Conservation (phyloP, 2,888 invertebrate genomes). For the Acanthoscelides obtectus region DNA sequence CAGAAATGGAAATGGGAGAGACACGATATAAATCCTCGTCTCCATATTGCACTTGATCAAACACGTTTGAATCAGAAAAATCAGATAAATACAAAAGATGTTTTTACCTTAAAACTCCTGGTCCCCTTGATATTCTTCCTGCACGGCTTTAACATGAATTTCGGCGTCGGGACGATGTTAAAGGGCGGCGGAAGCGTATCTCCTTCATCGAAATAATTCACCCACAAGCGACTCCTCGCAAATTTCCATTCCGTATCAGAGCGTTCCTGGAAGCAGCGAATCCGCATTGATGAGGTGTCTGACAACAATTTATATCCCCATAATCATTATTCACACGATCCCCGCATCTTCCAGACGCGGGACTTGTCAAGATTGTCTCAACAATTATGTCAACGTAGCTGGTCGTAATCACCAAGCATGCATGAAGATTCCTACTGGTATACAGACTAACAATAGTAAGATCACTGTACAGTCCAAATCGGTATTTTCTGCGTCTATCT, state of each 20-base stretch:
- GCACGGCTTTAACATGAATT: conserved; percentile 53
- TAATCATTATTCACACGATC: not conserved
- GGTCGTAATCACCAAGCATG: not conserved
- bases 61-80: no score
- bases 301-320: not conserved
- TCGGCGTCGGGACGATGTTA: conserved; percentile 86
- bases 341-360: not conserved
- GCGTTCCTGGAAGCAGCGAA: conserved; percentile 79
- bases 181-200: conserved; percentile 93
- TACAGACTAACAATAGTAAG: no score
- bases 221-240: conserved; percentile 93
- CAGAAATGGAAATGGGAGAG: no score
- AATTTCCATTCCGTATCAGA: conserved; percentile 99
- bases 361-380: not conserved
- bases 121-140: conserved; percentile 27
- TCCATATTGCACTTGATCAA: no score
- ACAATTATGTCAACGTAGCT: not conserved
- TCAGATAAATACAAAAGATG: conserved; percentile 13
- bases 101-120: conserved; percentile 58
- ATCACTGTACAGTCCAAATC: no score
- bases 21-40: no score
- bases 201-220: conserved; percentile 95
- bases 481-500: no score
- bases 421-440: not conserved
- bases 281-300: not conserved